A percentile compares a stretch with the other conserved stretches of the same genome.
Conservation (phyloP, 2,113 vertebrate genomes). For the Campylomormyrus numenius region DNA sequence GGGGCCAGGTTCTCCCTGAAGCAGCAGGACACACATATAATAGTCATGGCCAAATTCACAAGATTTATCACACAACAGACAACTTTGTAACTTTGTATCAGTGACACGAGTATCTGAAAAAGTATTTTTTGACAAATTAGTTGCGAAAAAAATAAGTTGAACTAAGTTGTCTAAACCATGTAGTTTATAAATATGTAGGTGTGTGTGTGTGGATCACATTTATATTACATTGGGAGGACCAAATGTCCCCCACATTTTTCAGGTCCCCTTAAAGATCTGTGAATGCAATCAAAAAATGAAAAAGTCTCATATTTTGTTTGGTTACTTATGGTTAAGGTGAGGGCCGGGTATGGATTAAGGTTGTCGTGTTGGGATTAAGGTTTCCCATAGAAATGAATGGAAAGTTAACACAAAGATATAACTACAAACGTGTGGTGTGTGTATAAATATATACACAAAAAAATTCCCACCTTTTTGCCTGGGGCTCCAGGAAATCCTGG, state of each 20-base stretch:
- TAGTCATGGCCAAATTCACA: background rate
- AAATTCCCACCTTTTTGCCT: constrained; percentile 76
- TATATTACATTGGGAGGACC: no score
- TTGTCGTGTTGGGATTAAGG: no score
- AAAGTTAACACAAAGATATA: no score
- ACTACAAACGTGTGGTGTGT: no score
- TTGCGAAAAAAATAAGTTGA: background rate
- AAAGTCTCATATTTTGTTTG: no score
- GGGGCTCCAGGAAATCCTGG: constrained; percentile 88
- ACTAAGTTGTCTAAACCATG: background rate
- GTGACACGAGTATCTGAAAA: background rate
- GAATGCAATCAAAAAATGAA: no score
- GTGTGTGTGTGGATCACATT: no score
- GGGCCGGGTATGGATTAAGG: no score
- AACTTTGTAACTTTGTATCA: background rate
- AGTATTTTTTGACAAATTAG: background rate
- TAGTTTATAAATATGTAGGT: background rate
- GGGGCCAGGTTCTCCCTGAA: constrained; percentile 55
- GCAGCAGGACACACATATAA: background rate
- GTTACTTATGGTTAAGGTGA: no score
- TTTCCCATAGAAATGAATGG: no score
- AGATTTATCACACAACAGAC: background rate
- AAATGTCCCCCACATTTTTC: no score
- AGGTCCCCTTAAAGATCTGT: no score
- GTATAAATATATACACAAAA: background rate